A percentile compares a stretch with the other conserved stretches of the same genome.
Evolutionary conservation across 2,888 invertebrate species (phyloP).

Genomic region (Hipparchia sbordonii): DNA sequence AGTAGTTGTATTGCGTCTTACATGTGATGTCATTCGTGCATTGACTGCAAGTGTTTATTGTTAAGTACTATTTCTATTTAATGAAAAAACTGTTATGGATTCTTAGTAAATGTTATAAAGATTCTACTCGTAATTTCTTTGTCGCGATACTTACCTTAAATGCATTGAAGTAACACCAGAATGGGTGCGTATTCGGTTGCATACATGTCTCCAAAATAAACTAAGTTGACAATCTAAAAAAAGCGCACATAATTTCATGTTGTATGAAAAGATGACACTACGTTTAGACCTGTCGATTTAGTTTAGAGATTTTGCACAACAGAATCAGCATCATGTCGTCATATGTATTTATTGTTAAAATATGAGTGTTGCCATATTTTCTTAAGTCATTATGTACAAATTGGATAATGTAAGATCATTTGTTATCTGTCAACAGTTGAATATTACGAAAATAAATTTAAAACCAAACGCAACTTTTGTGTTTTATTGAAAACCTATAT

Average conservation of each 20-base stretch:
- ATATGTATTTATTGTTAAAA: constrained; percentile 75
- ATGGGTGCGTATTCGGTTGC: not conserved
- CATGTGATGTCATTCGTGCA: constrained; percentile 43
- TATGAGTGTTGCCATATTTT: constrained; percentile 83
- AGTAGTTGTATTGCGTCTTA: constrained; percentile 46
- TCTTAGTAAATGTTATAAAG: constrained; percentile 22
- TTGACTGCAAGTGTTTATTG: constrained; percentile 47
- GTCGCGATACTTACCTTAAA: constrained; percentile 24
- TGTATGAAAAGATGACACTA: too few relatives aligned
- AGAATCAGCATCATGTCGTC: constrained; percentile 31
- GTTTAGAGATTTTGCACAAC: too few relatives aligned
- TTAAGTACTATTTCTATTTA: constrained; percentile 48
- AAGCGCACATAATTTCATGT: too few relatives aligned
- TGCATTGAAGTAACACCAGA: constrained; percentile 40
- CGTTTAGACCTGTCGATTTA: too few relatives aligned
- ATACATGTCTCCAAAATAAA: too few relatives aligned
- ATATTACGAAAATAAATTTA: constrained; percentile 81
- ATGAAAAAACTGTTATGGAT: constrained; percentile 20
- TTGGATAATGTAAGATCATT: constrained; percentile 82
- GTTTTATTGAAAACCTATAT: constrained; percentile 47
- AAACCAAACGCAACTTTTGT: constrained; percentile 60
- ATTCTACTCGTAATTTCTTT: constrained; percentile 32
- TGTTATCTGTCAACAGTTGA: constrained; percentile 83
- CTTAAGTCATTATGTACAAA: constrained; percentile 83
- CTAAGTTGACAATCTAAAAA: too few relatives aligned